phyloP scores from a whole-genome alignment of 2,888 invertebrate species.

The Lottia gigantea region DNA sequence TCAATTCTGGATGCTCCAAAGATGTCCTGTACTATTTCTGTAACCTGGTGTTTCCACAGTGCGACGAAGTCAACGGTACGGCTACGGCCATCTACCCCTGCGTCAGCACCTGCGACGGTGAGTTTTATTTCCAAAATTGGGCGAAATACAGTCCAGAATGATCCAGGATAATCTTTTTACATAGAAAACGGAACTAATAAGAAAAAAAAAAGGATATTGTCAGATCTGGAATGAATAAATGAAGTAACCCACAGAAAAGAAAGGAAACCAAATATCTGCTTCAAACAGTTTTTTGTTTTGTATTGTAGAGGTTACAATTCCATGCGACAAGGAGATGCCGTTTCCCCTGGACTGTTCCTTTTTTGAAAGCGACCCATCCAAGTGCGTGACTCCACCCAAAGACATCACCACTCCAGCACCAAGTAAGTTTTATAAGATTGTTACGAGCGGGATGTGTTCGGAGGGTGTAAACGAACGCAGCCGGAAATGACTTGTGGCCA shows the following conservation, averaged over 20 bases:
- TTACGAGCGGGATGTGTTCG: too few relatives aligned
- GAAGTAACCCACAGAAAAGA: too few relatives aligned
- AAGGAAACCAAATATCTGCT: too few relatives aligned
- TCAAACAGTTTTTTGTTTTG: neutral
- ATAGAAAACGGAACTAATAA: too few relatives aligned
- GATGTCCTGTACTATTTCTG: neutral
- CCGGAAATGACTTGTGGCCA: too few relatives aligned
- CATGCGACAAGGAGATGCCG: neutral
- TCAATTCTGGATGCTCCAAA: neutral
- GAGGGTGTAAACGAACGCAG: too few relatives aligned
- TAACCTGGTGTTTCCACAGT: conserved; percentile 1
- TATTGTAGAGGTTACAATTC: neutral
- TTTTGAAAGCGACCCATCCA: neutral
- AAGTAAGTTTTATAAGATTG: too few relatives aligned
- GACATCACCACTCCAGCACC: neutral
- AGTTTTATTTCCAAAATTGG: neutral
- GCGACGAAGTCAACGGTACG: neutral
- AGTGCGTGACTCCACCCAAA: neutral
- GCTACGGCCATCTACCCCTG: neutral
- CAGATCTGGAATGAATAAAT: too few relatives aligned
- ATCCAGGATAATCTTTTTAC: too few relatives aligned
- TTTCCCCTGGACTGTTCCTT: neutral
- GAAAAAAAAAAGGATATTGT: too few relatives aligned
- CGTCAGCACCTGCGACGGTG: neutral
- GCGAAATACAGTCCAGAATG: too few relatives aligned